A percentile compares a stretch with the other conserved stretches of the same genome.
phyloP scores from a whole-genome alignment of 2,113 vertebrate genomes.

The Paracyprichromis sp. region DNA sequence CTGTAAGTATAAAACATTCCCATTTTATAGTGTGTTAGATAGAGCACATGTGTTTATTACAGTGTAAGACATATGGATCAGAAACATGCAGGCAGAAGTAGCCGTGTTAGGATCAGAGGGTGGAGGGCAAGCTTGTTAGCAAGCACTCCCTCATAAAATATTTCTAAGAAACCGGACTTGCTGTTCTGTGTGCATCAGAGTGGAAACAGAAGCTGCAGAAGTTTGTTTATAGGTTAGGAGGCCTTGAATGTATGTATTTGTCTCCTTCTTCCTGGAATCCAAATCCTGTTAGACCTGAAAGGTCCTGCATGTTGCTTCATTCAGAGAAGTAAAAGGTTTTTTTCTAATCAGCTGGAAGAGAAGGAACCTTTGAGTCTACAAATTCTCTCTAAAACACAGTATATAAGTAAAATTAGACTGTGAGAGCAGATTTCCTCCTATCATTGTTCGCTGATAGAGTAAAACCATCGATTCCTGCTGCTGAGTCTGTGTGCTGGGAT shows the following conservation, averaged over 20 bases:
- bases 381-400: background rate
- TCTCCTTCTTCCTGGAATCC: background rate
- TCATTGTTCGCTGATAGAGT: background rate
- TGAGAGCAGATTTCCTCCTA: background rate
- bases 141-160: background rate
- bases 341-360: accelerated
- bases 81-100: background rate
- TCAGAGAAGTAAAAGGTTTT: background rate
- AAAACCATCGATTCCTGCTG: background rate
- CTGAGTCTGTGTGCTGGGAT: background rate
- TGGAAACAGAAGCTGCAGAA: background rate
- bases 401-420: background rate
- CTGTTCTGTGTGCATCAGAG: background rate
- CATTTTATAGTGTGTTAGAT: background rate
- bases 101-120: background rate
- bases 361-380: background rate
- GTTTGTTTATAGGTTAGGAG: background rate
- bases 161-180: background rate
- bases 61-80: background rate
- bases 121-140: background rate
- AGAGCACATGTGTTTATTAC: background rate
- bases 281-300: background rate
- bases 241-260: background rate
- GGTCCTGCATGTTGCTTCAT: background rate
- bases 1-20: constrained; percentile 61